phyloP scores from a whole-genome alignment of 2,888 invertebrate species.

The Pandemis heparana region DNA sequence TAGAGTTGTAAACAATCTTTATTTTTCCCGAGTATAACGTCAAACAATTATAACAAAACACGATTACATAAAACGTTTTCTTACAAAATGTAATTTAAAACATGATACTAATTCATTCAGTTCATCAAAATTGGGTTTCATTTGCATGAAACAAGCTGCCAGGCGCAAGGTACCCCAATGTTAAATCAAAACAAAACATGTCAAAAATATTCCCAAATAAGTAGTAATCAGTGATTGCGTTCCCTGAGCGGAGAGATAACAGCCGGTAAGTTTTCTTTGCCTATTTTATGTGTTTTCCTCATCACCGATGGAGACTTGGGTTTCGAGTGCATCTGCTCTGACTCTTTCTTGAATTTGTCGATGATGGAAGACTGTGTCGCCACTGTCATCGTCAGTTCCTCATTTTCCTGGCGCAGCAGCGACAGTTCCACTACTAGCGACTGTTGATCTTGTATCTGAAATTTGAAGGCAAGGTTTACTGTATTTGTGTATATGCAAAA shows the following conservation, averaged over 20 bases:
- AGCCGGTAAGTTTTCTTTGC: conserved; percentile 76
- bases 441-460: conserved; percentile 77
- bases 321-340: conserved; percentile 64
- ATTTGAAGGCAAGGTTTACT: not conserved
- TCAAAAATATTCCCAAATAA: not conserved
- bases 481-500: no score
- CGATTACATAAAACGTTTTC: not conserved
- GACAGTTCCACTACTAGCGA: conserved; percentile 79
- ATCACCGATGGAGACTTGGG: conserved; percentile 76
- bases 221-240: conserved; percentile 66
- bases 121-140: not conserved
- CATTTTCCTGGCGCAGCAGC: conserved; percentile 79
- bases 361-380: conserved; percentile 78
- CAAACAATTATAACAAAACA: conserved; percentile 25
- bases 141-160: not conserved
- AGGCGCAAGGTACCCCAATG: not conserved
- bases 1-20: conserved; percentile 18
- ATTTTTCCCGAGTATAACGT: not conserved
- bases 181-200: not conserved
- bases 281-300: conserved; percentile 72
- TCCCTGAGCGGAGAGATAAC: conserved; percentile 78
- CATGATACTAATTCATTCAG: not conserved
- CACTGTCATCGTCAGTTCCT: conserved; percentile 74
- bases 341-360: conserved; percentile 77
- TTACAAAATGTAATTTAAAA: conserved; percentile 7